phyloP scores from a whole-genome alignment of 2,797 vertebrate species.

The Pseudomugil tenellus region DNA sequence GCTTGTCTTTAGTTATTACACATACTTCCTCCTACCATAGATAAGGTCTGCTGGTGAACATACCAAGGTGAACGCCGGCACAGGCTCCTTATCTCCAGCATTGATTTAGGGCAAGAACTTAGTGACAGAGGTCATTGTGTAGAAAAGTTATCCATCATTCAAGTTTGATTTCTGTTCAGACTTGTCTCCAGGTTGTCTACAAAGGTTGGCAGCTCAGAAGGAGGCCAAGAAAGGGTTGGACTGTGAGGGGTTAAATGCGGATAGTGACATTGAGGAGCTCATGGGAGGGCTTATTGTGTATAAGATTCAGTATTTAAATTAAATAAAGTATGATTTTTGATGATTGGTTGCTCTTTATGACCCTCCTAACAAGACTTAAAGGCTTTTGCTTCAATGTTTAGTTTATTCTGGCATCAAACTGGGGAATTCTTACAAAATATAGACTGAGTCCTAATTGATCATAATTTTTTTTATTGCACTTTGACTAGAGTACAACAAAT shows the following conservation, averaged over 20 bases:
- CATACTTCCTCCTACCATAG: slow-evolving; percentile 88
- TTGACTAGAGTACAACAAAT: slow-evolving; percentile 51
- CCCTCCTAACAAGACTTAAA: slow-evolving; percentile 63
- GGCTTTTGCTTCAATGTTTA: slow-evolving; percentile 57
- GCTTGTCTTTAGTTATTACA: slow-evolving; percentile 95
- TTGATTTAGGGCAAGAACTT: slow-evolving; percentile 83
- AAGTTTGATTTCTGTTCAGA: slow-evolving; percentile 79
- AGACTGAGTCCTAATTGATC: slow-evolving; percentile 69
- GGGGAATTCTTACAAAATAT: slow-evolving; percentile 57
- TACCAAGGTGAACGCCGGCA: slow-evolving; percentile 83
- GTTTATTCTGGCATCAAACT: slow-evolving; percentile 67
- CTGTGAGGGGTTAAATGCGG: slow-evolving; percentile 25
- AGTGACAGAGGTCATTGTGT: slow-evolving; percentile 84
- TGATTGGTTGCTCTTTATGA: slow-evolving; percentile 61
- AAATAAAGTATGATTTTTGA: slow-evolving; percentile 21
- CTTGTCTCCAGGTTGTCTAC: slow-evolving; percentile 83
- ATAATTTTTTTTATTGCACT: slow-evolving; percentile 60
- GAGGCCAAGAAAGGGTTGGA: slow-evolving; percentile 43
- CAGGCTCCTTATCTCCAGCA: slow-evolving; percentile 83
- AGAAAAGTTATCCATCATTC: slow-evolving; percentile 82
- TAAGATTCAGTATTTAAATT: not conserved
- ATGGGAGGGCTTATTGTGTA: slow-evolving; percentile 6
- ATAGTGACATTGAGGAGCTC: not conserved
- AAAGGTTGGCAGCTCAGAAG: slow-evolving; percentile 44
- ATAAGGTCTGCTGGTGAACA: slow-evolving; percentile 84